phyloP scores from a whole-genome alignment of 2,888 invertebrate genomes.

The Hirtodrosophila alboralis region DNA sequence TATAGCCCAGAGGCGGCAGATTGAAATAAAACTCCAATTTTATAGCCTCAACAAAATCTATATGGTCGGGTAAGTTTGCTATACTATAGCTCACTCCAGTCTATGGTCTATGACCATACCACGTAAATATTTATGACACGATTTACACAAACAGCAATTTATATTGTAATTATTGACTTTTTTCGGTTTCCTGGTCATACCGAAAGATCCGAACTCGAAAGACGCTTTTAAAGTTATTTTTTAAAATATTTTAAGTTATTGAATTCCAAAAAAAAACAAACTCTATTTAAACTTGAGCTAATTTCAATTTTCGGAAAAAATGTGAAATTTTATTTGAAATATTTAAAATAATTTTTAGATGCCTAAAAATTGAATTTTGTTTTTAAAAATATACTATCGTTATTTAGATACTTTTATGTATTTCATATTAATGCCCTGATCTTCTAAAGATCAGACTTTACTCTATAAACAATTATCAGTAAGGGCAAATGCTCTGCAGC shows the following conservation, averaged over 20 bases:
- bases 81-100: too few relatives aligned
- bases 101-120: neutral
- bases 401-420: neutral
- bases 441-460: too few relatives aligned
- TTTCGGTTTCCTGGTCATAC: slow-evolving; percentile 26
- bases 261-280: too few relatives aligned
- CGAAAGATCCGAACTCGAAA: slow-evolving; percentile 17
- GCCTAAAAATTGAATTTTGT: too few relatives aligned
- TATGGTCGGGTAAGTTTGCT: too few relatives aligned
- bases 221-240: neutral
- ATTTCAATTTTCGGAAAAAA: too few relatives aligned
- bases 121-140: slow-evolving; percentile 65
- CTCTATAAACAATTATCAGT: too few relatives aligned
- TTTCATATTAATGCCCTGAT: neutral
- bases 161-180: slow-evolving; percentile 70
- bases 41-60: slow-evolving; percentile 65
- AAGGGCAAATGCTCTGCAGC: slow-evolving; percentile 29
- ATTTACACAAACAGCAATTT: slow-evolving; percentile 70
- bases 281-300: too few relatives aligned
- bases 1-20: slow-evolving; percentile 72
- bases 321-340: too few relatives aligned
- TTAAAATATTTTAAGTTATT: too few relatives aligned
- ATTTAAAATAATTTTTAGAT: too few relatives aligned
- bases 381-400: neutral
- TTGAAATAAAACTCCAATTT: slow-evolving; percentile 78